Evolutionary conservation across 2,797 vertebrate genomes (phyloP).

Genomic region (Helostoma temminkii): DNA sequence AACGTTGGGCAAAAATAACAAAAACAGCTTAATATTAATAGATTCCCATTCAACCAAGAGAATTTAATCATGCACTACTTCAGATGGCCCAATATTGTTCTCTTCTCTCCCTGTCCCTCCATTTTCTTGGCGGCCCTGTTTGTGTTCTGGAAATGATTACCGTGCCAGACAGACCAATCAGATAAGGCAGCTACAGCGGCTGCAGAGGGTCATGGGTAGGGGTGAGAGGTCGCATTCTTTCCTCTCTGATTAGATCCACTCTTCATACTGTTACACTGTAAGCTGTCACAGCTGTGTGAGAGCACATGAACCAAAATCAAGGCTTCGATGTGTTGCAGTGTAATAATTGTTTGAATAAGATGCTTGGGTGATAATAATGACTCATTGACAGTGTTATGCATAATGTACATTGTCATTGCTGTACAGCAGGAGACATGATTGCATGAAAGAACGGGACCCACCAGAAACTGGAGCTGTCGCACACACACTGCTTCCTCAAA

Average conservation of each 20-base stretch:
- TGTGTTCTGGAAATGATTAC: constrained; percentile 80
- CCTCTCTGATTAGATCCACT: constrained; percentile 70
- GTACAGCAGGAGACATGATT: constrained; percentile 7
- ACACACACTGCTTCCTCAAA: not conserved
- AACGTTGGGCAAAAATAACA: not conserved
- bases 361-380: constrained; percentile 37
- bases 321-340: not conserved
- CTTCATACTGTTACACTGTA: constrained; percentile 74
- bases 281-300: constrained; percentile 70
- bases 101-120: not conserved
- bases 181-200: constrained; percentile 73
- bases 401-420: constrained; percentile 4
- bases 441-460: not conserved
- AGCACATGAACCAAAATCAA: constrained; percentile 14
- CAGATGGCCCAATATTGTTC: not conserved
- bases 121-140: constrained; percentile 40
- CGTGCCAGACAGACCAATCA: constrained; percentile 78
- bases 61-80: constrained; percentile 25
- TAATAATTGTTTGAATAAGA: constrained; percentile 50
- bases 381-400: constrained; percentile 11
- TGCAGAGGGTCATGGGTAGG: constrained; percentile 69
- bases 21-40: not conserved
- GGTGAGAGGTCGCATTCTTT: constrained; percentile 81
- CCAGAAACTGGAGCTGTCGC: constrained; percentile 3
- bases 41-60: not conserved